Conservation (phyloP, 2,113 vertebrate genomes). For the Hypanus sabinus region DNA sequence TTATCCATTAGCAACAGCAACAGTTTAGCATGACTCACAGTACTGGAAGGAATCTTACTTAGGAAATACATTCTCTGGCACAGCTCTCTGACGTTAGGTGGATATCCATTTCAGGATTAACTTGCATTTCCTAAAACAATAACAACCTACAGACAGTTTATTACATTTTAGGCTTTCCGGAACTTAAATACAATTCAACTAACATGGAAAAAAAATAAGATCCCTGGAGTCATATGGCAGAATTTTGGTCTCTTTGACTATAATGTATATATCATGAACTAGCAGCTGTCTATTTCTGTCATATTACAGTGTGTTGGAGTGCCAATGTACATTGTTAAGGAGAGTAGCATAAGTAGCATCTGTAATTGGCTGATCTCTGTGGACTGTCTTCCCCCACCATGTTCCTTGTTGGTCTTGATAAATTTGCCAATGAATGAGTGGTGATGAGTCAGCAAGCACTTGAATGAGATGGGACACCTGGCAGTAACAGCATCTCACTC, state of each 20-base stretch:
- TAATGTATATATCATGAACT: background rate
- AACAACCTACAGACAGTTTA: background rate
- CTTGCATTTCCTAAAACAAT: constrained; percentile 12
- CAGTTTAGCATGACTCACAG: background rate
- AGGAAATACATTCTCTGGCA: background rate
- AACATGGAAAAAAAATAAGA: background rate
- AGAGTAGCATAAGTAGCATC: background rate
- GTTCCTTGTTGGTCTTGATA: background rate
- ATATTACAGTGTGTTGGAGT: background rate
- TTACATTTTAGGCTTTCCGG: constrained; percentile 15
- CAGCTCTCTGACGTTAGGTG: background rate
- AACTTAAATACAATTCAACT: background rate
- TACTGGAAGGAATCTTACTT: background rate
- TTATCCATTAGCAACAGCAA: background rate
- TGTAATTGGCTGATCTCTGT: background rate
- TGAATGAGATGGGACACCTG: too few species aligned
- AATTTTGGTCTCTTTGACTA: background rate
- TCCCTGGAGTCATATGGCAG: background rate
- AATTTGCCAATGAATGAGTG: too few species aligned
- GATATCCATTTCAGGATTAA: constrained; percentile 17
- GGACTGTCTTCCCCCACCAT: background rate
- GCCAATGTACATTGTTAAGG: background rate
- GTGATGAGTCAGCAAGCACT: too few species aligned
- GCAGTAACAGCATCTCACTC: too few species aligned
- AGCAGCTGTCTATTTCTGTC: background rate